Evolutionary conservation across 2,888 invertebrate genomes (phyloP).

Genomic region (Agrochola lychnidis): DNA sequence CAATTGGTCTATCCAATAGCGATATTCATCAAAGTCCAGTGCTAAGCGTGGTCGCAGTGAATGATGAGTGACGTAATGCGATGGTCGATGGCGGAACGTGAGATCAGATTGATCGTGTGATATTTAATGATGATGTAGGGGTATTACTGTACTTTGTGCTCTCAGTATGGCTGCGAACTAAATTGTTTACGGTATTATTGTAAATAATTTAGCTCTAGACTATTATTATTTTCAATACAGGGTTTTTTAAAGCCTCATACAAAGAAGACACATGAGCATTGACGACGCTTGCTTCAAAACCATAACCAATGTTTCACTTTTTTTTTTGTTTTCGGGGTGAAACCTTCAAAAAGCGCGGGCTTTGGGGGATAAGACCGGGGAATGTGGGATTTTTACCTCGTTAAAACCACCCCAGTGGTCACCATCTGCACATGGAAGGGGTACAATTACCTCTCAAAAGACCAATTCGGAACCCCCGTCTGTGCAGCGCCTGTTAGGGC

Average conservation of each 20-base stretch:
- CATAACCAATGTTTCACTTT: no score
- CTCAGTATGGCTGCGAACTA: background rate
- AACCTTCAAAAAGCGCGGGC: no score
- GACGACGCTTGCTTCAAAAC: background rate
- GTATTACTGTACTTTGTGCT: constrained; percentile 3
- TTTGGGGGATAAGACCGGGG: no score
- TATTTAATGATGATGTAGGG: constrained; percentile 48
- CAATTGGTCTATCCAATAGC: constrained; percentile 73
- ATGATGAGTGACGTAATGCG: constrained; percentile 56
- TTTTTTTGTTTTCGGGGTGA: no score
- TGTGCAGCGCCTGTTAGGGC: no score
- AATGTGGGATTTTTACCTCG: no score
- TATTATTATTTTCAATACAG: background rate
- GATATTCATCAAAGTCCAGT: constrained; percentile 72
- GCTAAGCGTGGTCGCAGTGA: constrained; percentile 60
- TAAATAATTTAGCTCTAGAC: background rate
- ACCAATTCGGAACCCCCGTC: no score
- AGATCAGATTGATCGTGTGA: constrained; percentile 51
- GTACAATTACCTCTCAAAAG: no score
- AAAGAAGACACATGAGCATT: background rate
- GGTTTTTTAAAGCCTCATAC: background rate
- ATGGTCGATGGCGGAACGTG: constrained; percentile 46
- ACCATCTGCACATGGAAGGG: no score
- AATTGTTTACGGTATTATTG: background rate
- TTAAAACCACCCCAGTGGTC: no score